A percentile compares a stretch with the other conserved stretches of the same genome.
phyloP scores from a whole-genome alignment of 2,113 vertebrate genomes.

The Spilogale gracilis region DNA sequence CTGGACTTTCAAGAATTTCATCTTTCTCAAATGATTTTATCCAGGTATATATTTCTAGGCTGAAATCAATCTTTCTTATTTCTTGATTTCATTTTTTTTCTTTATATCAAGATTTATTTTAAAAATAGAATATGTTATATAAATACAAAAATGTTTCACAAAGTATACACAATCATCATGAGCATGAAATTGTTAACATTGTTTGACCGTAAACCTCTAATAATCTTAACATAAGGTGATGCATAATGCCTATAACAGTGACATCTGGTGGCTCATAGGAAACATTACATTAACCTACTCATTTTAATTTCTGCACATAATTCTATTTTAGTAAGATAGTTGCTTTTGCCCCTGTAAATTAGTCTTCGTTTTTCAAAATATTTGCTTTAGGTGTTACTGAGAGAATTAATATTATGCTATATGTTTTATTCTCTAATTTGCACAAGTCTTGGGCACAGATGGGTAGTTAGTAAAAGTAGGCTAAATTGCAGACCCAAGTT shows the following conservation, averaged over 20 bases:
- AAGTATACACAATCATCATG: background rate
- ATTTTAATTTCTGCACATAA: background rate
- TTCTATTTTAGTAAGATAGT: background rate
- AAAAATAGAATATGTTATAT: background rate
- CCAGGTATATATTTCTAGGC: background rate
- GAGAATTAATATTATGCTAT: background rate
- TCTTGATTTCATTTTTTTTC: constrained; percentile 28
- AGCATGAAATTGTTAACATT: constrained; percentile 1
- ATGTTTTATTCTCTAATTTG: background rate
- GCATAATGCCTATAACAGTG: constrained; percentile 53
- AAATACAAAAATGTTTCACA: background rate
- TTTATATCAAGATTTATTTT: background rate
- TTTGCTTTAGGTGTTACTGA: background rate
- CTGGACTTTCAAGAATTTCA: background rate
- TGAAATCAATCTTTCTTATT: background rate
- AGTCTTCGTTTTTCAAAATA: background rate
- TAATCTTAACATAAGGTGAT: background rate
- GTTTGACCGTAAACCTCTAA: background rate
- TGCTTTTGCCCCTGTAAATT: constrained; percentile 35
- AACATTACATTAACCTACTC: constrained; percentile 10
- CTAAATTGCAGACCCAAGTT: background rate
- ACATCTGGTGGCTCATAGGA: constrained; percentile 59
- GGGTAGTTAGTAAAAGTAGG: background rate
- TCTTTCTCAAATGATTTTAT: background rate
- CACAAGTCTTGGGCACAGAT: background rate